Evolutionary conservation across 1,140 invertebrate genomes (phyloP).

Genomic region (Globodera ellingtonae): DNA sequence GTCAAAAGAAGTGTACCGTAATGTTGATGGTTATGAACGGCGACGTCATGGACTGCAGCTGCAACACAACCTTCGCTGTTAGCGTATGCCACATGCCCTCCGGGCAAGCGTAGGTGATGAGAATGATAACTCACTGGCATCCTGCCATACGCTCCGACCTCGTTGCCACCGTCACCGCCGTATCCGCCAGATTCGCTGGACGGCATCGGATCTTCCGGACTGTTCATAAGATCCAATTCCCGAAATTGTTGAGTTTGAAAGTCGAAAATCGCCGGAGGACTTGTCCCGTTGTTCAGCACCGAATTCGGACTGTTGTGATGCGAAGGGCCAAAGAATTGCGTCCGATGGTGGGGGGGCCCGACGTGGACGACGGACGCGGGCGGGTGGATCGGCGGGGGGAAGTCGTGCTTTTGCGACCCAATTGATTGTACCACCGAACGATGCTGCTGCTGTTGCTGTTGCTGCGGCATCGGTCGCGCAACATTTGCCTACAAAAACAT

Average conservation of each 20-base stretch:
- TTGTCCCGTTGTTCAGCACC: neutral
- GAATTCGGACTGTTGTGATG: neutral
- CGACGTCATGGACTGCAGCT: neutral
- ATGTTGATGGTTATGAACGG: neutral
- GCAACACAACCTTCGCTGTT: neutral
- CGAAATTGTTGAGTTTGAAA: neutral
- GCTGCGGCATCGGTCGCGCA: neutral
- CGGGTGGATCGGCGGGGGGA: neutral
- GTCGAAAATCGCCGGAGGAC: neutral
- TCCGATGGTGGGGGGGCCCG: neutral
- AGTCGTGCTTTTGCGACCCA: neutral
- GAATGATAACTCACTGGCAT: neutral
- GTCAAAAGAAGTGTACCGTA: neutral
- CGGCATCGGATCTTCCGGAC: conserved; percentile 1
- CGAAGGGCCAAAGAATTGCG: neutral
- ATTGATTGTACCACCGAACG: neutral
- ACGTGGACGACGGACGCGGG: neutral
- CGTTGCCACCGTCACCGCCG: neutral
- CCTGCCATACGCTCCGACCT: neutral
- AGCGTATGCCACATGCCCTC: neutral
- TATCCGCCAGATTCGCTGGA: neutral
- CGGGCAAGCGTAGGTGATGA: neutral
- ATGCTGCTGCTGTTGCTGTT: neutral
- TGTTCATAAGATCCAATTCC: neutral
- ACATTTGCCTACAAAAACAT: neutral